Evolutionary conservation across 2,797 vertebrate species (phyloP), one percentile per base, ranked within the genome.

Genomic region (Scarus forsteni): DNA sequence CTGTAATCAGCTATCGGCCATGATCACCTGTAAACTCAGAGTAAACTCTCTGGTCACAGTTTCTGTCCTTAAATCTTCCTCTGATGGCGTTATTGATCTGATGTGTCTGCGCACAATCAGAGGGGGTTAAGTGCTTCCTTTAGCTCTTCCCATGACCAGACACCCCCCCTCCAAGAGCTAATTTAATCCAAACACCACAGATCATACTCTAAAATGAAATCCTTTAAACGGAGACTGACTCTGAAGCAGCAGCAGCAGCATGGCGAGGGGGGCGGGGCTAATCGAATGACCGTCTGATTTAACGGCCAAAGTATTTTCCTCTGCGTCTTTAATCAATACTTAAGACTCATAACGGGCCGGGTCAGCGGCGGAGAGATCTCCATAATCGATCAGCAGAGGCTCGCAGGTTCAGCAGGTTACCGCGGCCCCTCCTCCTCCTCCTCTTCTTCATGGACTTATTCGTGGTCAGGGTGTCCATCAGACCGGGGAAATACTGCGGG

Each of bases 181-280:
- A 97, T 97, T 95, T 92, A 92, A 95, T 96, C 92, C 94, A 84
- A 78, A 68, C 71, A 86, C 81, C 88, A 79, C 75, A 60, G 38
- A 7, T 39, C 38, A 39, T 39, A 71, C 84, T 83, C 64, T 84
- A 66, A 88, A 85, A 89, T 81, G 46, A 83, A 86, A 90, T 75
- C 69, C 79, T 87, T 90, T 84, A 75, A 92, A 89, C 14, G 27
- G 81, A 45, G 15, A 75, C 35, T 62, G 72, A 70, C 84, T 74
- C 67, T 58, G 72, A 87, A n/a, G 62, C 42, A 27, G 27, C 27
- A 27, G 46, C 6, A 49, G 64, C 1, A n/a, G 15, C 40, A 51
- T 16, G 12, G 44, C 3, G 4, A 53, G 54, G 3, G 34, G n/a
- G 50, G 67, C 60, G 55, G 49, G 60, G 69, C 70, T 90, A 88